Base-by-base conservation (phyloP, 2,888 invertebrate species). In the Noctua fimbriata region DNA sequence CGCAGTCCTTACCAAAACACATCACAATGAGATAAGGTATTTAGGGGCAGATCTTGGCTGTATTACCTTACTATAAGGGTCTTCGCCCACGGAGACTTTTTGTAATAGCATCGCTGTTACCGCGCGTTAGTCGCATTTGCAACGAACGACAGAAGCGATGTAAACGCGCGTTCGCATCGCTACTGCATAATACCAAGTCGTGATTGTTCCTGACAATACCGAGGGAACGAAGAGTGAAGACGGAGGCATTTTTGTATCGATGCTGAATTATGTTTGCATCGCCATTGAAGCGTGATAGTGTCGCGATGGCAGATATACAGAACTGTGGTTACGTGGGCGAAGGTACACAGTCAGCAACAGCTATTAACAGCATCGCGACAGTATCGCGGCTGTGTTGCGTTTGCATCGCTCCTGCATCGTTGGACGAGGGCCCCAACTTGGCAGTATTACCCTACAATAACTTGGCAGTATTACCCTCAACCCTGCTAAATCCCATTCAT, bases 21-120 rank as follows among this genome's bases (percentile, higher is more conserved):
- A 73, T 49, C 79, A 89, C 85, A 83, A 85, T 72, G 69, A 73
- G 58, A 80, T 83, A 85, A 80, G 79, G 78, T 77, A 87, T 84
- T 84, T 78, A 73, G 58, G 47, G 69, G 32, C 28, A 69, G 16
- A 71, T 67, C 52, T 84, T 81, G 60, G 84, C 67, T 55, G 70
- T 69, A 52, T 78, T 73, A 74, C 47, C 72, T 60, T 6, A 10
- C n/a, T 44, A 52, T 49, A 77, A 77, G 4, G 65, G 65, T 65
- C 36, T 65, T 65, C 36, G 21, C 21, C 10, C 36, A 65, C 21
- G 10, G 28, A 0, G 5, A 21, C 18, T 65, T 36, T 65, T 21
- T 10, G 32, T 36, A 21, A 21, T 21, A 18, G 28, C 63, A 63
- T 32, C 32, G 63, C 5, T 14, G n/a, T n/a, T n/a, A 24, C 28